Evolutionary conservation across 1,140 invertebrate genomes (phyloP), one percentile per base, ranked within the genome.

Genomic region (Zaprionus inermis): DNA sequence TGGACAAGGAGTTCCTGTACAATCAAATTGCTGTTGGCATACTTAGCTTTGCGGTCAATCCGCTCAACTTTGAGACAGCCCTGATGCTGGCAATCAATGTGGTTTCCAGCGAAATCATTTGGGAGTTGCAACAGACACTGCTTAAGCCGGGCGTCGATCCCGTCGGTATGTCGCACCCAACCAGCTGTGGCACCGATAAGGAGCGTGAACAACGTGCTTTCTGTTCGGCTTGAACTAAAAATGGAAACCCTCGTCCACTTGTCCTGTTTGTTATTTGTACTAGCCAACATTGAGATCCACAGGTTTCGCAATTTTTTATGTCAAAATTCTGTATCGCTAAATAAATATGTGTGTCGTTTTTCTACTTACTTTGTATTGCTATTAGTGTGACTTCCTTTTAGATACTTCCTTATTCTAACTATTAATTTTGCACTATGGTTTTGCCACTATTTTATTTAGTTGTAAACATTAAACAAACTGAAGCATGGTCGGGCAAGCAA

Each of bases 41-140:
- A 12, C 70, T 92, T 9, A 91, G 88, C 55, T 88, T 72, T 28
- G 71, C 84, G 0, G 68, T 76, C 1, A 91, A 92, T 44, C 54
- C 79, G 1, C 71, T 90, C 0, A 90, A 92, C 56, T 92, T 82
- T 12, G 73, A 90, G 36, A 64, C 88, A 0, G 67, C 76, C 14
- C 36, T 92, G 0, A 86, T 72, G 60, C 63, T 92, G 34, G 79
- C 84, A 10, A 74, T 90, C 1, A 92, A 75, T 66, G 88, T 80
- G 2, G 18, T 92, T 16, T 59, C 91, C 18, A 79, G 76, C 22
- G 77, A 91, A 58, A 66, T 83, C 6, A 79, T 92, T 49, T 90
- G 73, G 72, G 82, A 72, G n/a, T 34, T 92, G 41, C 91, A 92
- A 41, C 76, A 88, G 44, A 57, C 73, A 7, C 16, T 91, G 36